Percentiles rank a stretch among this genome's conserved stretches.
Conservation (phyloP, 2,888 invertebrate species). For the Galeruca laticollis region DNA sequence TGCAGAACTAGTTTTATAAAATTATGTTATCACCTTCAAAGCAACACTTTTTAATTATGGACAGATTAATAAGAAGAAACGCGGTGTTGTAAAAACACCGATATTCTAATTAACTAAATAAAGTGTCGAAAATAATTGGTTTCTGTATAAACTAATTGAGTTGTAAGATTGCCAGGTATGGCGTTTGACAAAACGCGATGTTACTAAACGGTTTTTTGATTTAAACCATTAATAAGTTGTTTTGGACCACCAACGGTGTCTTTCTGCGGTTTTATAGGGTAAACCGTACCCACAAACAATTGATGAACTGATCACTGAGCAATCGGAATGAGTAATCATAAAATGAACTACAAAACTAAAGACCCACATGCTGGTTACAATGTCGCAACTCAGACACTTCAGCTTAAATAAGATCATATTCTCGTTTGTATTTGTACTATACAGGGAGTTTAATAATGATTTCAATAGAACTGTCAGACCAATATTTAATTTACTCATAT, state of each 20-base stretch:
- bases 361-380: slow-evolving; percentile 9
- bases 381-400: background rate
- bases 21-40: background rate
- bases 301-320: slow-evolving; percentile 13
- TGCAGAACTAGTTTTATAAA: background rate
- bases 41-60: background rate
- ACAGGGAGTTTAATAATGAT: background rate
- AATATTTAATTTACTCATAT: too few relatives aligned
- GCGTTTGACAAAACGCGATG: slow-evolving; percentile 28
- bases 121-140: slow-evolving; percentile 28
- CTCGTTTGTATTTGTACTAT: background rate
- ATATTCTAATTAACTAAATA: slow-evolving; percentile 23
- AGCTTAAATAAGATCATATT: background rate
- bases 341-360: slow-evolving; percentile 6
- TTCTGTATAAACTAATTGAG: slow-evolving; percentile 22
- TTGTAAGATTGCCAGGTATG: slow-evolving; percentile 19
- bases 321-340: slow-evolving; percentile 20
- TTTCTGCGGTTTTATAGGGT: slow-evolving; percentile 22
- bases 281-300: slow-evolving; percentile 12
- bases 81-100: background rate
- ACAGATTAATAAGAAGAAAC: slow-evolving; percentile 4
- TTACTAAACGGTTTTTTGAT: slow-evolving; percentile 29
- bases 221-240: slow-evolving; percentile 23
- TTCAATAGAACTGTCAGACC: too few relatives aligned
- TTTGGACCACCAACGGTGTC: slow-evolving; percentile 25